Conservation (phyloP, 2,797 vertebrate species). For the Myotis planiceps region DNA sequence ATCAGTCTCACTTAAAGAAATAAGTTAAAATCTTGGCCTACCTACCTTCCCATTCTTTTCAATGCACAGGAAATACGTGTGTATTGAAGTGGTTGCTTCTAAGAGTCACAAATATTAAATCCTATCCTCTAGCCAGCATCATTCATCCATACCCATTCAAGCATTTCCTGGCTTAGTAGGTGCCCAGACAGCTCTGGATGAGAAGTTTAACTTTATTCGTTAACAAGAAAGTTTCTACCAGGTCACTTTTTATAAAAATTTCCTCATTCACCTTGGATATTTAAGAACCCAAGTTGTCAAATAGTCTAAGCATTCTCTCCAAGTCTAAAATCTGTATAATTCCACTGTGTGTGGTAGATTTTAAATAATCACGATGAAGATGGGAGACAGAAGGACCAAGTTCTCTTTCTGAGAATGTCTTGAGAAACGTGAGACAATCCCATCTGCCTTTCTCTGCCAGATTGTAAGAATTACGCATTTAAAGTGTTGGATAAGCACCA, state of each 20-base stretch:
- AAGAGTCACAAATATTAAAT: background rate
- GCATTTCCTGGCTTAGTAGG: background rate
- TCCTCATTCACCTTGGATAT: background rate
- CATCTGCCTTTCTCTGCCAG: background rate
- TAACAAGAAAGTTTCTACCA: background rate
- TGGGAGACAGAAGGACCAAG: background rate
- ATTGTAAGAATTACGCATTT: background rate
- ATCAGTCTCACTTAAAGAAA: conserved; percentile 3
- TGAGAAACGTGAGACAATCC: background rate
- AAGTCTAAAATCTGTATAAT: background rate
- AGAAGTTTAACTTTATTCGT: background rate
- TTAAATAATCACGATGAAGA: background rate
- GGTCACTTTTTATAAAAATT: background rate
- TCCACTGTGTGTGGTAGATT: background rate
- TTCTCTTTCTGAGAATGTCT: background rate
- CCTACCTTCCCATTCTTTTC: background rate
- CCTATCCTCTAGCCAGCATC: background rate
- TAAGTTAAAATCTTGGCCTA: background rate
- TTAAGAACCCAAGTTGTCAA: background rate
- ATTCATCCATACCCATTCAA: background rate
- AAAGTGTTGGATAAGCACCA: background rate
- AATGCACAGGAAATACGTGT: background rate
- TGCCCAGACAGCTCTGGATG: background rate
- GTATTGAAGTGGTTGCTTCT: background rate
- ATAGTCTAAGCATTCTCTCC: background rate